Conservation (phyloP, 2,888 invertebrate species). For the Tinea trinotella region DNA sequence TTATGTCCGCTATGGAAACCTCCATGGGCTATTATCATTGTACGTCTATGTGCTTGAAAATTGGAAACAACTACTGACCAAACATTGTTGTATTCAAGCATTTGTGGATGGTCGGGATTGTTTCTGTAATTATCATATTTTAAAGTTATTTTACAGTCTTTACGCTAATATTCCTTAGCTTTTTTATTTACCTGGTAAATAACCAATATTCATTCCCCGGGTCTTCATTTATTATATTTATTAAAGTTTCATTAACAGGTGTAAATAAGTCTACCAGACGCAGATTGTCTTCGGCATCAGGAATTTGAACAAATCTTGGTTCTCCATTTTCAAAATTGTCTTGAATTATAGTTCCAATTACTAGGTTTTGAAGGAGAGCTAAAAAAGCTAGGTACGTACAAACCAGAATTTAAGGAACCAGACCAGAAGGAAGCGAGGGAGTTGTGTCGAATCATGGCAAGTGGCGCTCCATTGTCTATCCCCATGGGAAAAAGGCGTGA, state of each 20-base stretch:
- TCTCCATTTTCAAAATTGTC: not conserved
- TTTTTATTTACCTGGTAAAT: slow-evolving; percentile 19
- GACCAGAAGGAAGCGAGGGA: too few relatives aligned
- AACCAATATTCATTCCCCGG: slow-evolving; percentile 18
- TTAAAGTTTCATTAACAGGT: not conserved
- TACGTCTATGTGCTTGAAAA: slow-evolving; percentile 34
- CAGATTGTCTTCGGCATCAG: slow-evolving; percentile 16
- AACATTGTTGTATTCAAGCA: slow-evolving; percentile 31
- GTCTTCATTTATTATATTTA: slow-evolving; percentile 1
- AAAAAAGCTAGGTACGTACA: too few relatives aligned
- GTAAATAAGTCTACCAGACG: slow-evolving; percentile 17
- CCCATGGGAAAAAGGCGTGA: too few relatives aligned
- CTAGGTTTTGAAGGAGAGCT: too few relatives aligned
- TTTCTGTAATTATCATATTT: slow-evolving; percentile 30
- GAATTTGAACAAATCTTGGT: slow-evolving; percentile 15
- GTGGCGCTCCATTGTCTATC: too few relatives aligned
- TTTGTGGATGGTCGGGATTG: slow-evolving; percentile 31
- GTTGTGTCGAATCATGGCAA: too few relatives aligned
- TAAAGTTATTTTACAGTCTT: not conserved
- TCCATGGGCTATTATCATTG: slow-evolving; percentile 41
- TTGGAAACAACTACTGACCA: slow-evolving; percentile 36
- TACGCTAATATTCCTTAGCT: too few relatives aligned
- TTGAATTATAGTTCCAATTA: not conserved
- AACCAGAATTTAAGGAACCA: too few relatives aligned
- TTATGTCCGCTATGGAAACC: slow-evolving; percentile 39